Percentiles rank a stretch among this genome's conserved stretches.
Evolutionary conservation across 1,140 invertebrate species (phyloP).

Genomic region (Magallana gigas): DNA sequence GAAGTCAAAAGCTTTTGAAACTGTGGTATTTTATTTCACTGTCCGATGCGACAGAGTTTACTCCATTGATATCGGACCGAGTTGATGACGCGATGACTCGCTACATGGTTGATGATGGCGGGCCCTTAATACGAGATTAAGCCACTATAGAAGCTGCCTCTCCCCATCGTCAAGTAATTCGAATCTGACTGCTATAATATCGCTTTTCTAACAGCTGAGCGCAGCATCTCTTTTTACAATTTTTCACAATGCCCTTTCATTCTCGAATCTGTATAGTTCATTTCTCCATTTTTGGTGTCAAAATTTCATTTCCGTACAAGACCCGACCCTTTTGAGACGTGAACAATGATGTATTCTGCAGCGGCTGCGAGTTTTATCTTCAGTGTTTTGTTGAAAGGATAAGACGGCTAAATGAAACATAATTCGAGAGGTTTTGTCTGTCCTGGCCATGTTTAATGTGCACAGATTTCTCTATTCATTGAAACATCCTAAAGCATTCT

Average conservation of each 20-base stretch:
- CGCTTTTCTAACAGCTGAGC: conserved; percentile 15
- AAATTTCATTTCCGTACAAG: conserved; percentile 25
- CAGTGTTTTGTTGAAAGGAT: background rate
- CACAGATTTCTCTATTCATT: background rate
- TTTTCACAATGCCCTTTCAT: conserved; percentile 18
- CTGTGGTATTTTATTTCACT: too few relatives aligned
- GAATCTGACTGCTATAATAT: conserved; percentile 21
- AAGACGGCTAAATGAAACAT: conserved; percentile 31
- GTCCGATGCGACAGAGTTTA: background rate
- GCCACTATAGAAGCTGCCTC: background rate
- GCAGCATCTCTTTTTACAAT: conserved; percentile 33
- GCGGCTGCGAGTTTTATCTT: conserved; percentile 2
- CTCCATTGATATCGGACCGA: background rate
- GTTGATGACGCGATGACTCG: background rate
- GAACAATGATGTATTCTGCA: conserved; percentile 3
- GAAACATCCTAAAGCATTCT: background rate
- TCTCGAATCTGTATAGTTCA: conserved; percentile 18
- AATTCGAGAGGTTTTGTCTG: conserved; percentile 12
- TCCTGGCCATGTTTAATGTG: background rate
- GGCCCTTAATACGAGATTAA: background rate
- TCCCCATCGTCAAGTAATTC: conserved; percentile 8
- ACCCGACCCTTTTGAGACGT: background rate
- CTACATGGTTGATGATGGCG: conserved; percentile 8
- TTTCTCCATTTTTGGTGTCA: conserved; percentile 31
- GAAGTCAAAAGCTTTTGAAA: too few relatives aligned